These are phyloP conservation scores for Bombus vancouverensis DNA, from an alignment of 1,140 invertebrate species.

Conservation along the genomic window DNA sequence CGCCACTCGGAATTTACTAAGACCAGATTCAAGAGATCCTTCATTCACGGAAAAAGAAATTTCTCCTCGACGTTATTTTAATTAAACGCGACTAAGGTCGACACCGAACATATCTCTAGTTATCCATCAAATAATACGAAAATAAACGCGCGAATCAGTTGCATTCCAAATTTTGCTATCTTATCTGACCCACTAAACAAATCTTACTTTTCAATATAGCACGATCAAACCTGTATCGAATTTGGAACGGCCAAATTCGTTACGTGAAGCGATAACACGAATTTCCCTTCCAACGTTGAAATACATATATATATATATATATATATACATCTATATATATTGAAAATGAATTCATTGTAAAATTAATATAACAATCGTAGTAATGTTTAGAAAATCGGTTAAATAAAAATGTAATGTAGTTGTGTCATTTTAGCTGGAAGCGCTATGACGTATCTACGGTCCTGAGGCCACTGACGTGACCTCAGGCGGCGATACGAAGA, in stretches of 20 bases:
- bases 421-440: neutral
- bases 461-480: conserved; percentile 46
- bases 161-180: neutral
- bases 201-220: neutral
- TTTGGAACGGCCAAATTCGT: neutral
- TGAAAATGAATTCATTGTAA: neutral
- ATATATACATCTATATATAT: neutral
- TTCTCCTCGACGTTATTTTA: conserved; percentile 29
- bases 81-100: conserved; percentile 2
- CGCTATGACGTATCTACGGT: neutral
- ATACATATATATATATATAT: neutral
- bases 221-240: neutral
- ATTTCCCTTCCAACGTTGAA: neutral
- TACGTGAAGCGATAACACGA: neutral
- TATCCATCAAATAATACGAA: neutral
- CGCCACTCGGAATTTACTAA: conserved; percentile 29
- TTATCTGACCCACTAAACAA: neutral
- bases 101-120: too few relatives aligned
- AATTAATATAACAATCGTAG: neutral
- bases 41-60: conserved; percentile 53
- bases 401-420: neutral
- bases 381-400: neutral
- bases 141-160: neutral
- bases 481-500: conserved; percentile 44
- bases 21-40: conserved; percentile 58